Evolutionary conservation across 1,140 invertebrate species (phyloP).

Genomic region (Leptoteleia sp.): DNA sequence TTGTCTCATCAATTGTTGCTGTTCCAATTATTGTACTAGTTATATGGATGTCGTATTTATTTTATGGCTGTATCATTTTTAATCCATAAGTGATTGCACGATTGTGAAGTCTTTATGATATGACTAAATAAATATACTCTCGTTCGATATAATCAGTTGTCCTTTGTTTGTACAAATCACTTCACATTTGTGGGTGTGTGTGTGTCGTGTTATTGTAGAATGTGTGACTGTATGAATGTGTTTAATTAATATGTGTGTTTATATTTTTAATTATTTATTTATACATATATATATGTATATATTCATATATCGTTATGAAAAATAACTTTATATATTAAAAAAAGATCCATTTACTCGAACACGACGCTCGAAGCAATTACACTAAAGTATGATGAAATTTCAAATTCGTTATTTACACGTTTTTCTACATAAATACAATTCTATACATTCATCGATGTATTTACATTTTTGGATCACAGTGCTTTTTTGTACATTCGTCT

Average conservation of each 20-base stretch:
- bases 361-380: background rate
- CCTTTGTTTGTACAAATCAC: conserved; percentile 32
- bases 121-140: conserved; percentile 37
- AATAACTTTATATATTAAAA: conserved; percentile 28
- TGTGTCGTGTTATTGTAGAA: too few relatives aligned
- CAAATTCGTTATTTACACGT: conserved; percentile 19
- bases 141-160: conserved; percentile 9
- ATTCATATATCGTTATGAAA: conserved; percentile 11
- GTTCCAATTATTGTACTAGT: too few relatives aligned
- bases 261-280: conserved; percentile 4
- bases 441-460: conserved; percentile 48
- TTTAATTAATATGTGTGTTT: too few relatives aligned
- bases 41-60: too few relatives aligned
- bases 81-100: conserved; percentile 10
- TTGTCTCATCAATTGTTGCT: too few relatives aligned
- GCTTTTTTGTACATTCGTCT: conserved; percentile 30
- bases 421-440: conserved; percentile 51
- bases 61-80: conserved; percentile 1
- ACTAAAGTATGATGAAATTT: too few relatives aligned
- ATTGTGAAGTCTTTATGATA: conserved; percentile 15
- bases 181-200: background rate
- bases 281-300: background rate
- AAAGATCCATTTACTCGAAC: conserved; percentile 1
- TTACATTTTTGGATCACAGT: conserved; percentile 73
- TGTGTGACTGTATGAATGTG: too few relatives aligned